Percentiles rank a stretch among this genome's conserved stretches.
Conservation (phyloP, 1,140 invertebrate species). For the Microplitis demolitor region DNA sequence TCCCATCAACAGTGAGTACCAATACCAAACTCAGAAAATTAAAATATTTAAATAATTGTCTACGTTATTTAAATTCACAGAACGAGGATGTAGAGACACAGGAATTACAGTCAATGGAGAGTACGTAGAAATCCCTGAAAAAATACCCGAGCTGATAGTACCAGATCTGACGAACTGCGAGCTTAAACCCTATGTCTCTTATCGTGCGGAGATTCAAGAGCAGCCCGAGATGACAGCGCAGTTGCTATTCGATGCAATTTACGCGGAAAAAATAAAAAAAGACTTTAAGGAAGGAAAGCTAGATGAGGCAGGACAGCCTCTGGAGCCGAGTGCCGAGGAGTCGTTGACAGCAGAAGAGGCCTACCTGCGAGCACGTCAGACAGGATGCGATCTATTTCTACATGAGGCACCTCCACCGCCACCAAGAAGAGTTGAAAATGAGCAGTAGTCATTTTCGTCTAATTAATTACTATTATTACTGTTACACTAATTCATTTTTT, state of each 20-base stretch:
- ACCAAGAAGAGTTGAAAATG: neutral
- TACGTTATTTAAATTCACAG: constrained; percentile 48
- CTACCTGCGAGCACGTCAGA: constrained; percentile 68
- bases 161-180: constrained; percentile 79
- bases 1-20: constrained; percentile 64
- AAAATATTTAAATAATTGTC: constrained; percentile 8
- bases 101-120: constrained; percentile 64
- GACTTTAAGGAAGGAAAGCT: constrained; percentile 78
- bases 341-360: constrained; percentile 75
- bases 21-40: constrained; percentile 3
- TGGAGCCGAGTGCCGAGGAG: constrained; percentile 76
- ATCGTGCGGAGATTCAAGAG: constrained; percentile 73
- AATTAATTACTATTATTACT: neutral
- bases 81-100: constrained; percentile 68
- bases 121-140: constrained; percentile 79
- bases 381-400: constrained; percentile 80
- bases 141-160: constrained; percentile 90
- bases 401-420: neutral
- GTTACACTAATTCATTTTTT: neutral
- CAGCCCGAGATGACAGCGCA: constrained; percentile 83
- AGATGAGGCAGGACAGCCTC: constrained; percentile 69
- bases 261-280: constrained; percentile 78
- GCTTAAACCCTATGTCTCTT: constrained; percentile 94
- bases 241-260: constrained; percentile 84
- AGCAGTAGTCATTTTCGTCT: neutral